Base-by-base conservation (phyloP, 2,888 invertebrate genomes). In the Heliconius charithonia region DNA sequence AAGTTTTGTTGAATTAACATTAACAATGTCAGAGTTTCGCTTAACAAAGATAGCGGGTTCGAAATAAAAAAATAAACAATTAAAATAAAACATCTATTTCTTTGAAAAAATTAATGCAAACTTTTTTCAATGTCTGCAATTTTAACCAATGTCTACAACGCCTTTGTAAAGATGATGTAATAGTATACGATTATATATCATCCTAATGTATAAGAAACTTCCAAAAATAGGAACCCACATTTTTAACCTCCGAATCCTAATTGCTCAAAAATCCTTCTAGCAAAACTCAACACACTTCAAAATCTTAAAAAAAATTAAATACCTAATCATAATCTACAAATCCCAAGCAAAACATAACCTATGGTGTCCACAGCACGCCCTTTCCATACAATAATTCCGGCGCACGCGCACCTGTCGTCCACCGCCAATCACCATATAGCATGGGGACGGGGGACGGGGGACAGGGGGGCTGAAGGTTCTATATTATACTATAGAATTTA, bases 321-420 rank as follows among this genome's bases (percentile, higher is more conserved):
- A 12, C n/a, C 13, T 13, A 41, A 66, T 19, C 7, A 65, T 29
- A n/a, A 32, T 67, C 37, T 32, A 12, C 10, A 59, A 51, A 59
- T 78, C 65, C 70, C 70, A 70, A 25, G 16, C 10, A 45, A 12
- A 22, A 32, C 4, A 37, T 29, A 71, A 76, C 22, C 41, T 45
- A 75, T 78, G 74, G 75, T 66, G 56, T 59, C 77, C 76, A 59
- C 41, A 65, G 41, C 37, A 59, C 37, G 37, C 37, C 41, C 45
- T 77, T 72, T 51, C 77, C 77, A 72, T 77, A 71, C 65, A 73
- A 67, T 66, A 67, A 66, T 77, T 73, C 67, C 67, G 56, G 63
- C 77, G 77, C 63, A 72, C 71, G 66, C 77, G 77, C 77, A 77
- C 77, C 77, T 77, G 77, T 56, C 67, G 59, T 32, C 41, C n/a